phyloP scores from a whole-genome alignment of 2,797 vertebrate species.

The Mycteria americana region DNA sequence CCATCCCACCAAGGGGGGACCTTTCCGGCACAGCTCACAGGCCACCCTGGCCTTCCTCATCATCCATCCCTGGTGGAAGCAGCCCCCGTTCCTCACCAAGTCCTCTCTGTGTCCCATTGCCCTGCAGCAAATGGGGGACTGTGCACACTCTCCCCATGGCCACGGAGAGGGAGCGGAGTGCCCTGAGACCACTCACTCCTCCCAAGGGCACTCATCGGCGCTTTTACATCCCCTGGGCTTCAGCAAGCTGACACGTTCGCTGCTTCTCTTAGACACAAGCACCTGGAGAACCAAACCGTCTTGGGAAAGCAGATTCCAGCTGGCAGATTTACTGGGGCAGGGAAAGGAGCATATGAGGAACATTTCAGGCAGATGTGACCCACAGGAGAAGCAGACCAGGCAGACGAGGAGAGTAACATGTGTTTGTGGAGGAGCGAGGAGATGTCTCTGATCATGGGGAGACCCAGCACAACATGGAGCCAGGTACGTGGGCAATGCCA shows the following conservation, averaged over 20 bases:
- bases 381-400: neutral
- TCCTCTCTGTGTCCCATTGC: neutral
- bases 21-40: neutral
- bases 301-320: neutral
- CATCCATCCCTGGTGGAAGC: neutral
- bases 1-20: neutral
- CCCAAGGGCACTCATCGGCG: accelerated
- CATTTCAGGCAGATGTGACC: neutral
- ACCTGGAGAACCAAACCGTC: neutral
- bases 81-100: neutral
- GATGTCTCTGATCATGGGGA: neutral
- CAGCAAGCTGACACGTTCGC: neutral
- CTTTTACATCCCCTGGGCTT: neutral
- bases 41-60: neutral
- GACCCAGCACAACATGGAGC: neutral
- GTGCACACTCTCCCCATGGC: accelerated
- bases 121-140: neutral
- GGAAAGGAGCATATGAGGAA: neutral
- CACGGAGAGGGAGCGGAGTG: accelerated
- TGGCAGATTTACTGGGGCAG: neutral
- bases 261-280: neutral
- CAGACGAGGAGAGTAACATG: accelerated
- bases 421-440: accelerated
- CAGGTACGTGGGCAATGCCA: neutral
- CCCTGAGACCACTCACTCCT: neutral